Conservation (phyloP, 2,113 vertebrate genomes). For the cat (Felis catus) region F.catus_Fca126_mat1.0 CM031421.1:37045001-37045500, state of each 20-base stretch:
- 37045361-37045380: background rate
- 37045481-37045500: background rate
- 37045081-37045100: too few relatives aligned
- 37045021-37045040: too few relatives aligned
- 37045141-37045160: conserved; percentile 38
- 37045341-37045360: background rate
- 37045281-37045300: background rate
- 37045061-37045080: too few relatives aligned
- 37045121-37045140: background rate
- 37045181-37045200: background rate
- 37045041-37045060: too few relatives aligned
- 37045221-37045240: background rate
- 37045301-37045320: background rate
- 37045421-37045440: background rate
- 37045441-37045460: background rate
- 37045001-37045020: too few relatives aligned
- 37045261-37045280: background rate
- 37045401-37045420: background rate
- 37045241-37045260: background rate
- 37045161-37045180: background rate
- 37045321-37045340: background rate
- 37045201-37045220: background rate
- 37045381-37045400: background rate
- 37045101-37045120: too few relatives aligned
- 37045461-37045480: conserved; percentile 16